Evolutionary conservation across 30 jellyfish, hydroid and myxozoan genomes (phyloP).

Genomic region (Nemopilema nomurai): DNA sequence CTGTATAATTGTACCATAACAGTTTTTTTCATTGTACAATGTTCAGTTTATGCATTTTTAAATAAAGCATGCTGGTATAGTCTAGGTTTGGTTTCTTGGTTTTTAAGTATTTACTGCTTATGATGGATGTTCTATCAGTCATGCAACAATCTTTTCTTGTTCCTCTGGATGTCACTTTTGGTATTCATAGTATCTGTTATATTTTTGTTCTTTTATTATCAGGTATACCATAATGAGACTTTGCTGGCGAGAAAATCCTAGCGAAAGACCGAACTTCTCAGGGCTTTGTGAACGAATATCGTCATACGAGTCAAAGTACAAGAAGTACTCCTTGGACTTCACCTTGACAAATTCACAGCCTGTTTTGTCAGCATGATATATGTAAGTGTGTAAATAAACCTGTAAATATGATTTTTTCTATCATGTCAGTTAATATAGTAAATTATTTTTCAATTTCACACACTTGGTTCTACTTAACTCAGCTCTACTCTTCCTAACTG

Average conservation of each 20-base stretch:
- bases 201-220: background rate
- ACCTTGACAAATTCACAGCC: constrained; percentile 17
- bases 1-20: too few species aligned
- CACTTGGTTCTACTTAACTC: background rate
- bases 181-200: background rate
- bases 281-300: constrained; percentile 60
- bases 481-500: background rate
- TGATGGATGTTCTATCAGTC: background rate
- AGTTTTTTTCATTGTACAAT: too few species aligned
- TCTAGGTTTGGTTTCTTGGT: background rate
- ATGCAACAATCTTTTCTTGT: background rate
- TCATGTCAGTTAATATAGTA: constrained; percentile 8
- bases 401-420: constrained; percentile 72
- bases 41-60: background rate
- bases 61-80: background rate
- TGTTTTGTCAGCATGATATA: constrained; percentile 6
- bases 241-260: constrained; percentile 82
- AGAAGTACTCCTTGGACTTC: constrained; percentile 54
- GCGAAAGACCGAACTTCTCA: constrained; percentile 71
- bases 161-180: background rate
- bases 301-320: constrained; percentile 57
- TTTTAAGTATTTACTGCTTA: background rate
- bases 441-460: constrained; percentile 34
- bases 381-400: constrained; percentile 26
- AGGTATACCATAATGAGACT: constrained; percentile 77